Evolutionary conservation across 2,797 vertebrate species (phyloP).

Genomic region (Australoheros facetus): DNA sequence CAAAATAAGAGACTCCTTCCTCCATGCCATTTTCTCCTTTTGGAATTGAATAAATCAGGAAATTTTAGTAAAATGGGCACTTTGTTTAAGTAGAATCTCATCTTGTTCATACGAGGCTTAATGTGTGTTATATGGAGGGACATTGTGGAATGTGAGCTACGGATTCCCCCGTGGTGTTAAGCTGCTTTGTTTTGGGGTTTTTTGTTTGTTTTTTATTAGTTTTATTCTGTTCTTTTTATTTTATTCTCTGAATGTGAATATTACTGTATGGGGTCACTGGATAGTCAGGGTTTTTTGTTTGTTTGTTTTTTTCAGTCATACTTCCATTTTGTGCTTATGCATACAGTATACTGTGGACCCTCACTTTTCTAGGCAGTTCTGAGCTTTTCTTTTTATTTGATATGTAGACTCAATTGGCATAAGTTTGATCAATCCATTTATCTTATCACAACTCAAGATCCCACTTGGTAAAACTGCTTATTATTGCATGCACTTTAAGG

Average conservation of each 20-base stretch:
- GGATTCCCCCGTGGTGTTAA: slow-evolving; percentile 88
- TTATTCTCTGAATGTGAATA: slow-evolving; percentile 94
- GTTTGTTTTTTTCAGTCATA: slow-evolving; percentile 85
- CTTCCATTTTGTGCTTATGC: slow-evolving; percentile 96
- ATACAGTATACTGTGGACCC: slow-evolving; percentile 88
- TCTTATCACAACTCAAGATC: slow-evolving; percentile 92
- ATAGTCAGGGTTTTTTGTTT: slow-evolving; percentile 90
- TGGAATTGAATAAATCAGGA: slow-evolving; percentile 97
- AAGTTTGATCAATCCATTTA: slow-evolving; percentile 92
- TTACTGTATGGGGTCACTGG: slow-evolving; percentile 87
- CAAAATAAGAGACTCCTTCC: slow-evolving; percentile 87
- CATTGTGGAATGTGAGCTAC: slow-evolving; percentile 89
- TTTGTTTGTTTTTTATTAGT: slow-evolving; percentile 74
- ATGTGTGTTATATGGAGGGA: slow-evolving; percentile 87
- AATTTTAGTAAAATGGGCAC: slow-evolving; percentile 98
- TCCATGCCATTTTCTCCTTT: slow-evolving; percentile 93
- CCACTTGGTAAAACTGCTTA: slow-evolving; percentile 90
- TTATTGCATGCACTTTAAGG: slow-evolving; percentile 99
- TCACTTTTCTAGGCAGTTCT: slow-evolving; percentile 73
- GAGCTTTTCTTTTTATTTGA: slow-evolving; percentile 75
- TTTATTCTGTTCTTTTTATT: slow-evolving; percentile 86
- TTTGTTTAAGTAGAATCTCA: slow-evolving; percentile 95
- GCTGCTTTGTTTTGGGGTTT: slow-evolving; percentile 88
- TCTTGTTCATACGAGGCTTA: slow-evolving; percentile 89
- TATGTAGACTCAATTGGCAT: slow-evolving; percentile 79